Evolutionary conservation across 2,888 invertebrate genomes (phyloP).

Genomic region (Philereme vetulata): DNA sequence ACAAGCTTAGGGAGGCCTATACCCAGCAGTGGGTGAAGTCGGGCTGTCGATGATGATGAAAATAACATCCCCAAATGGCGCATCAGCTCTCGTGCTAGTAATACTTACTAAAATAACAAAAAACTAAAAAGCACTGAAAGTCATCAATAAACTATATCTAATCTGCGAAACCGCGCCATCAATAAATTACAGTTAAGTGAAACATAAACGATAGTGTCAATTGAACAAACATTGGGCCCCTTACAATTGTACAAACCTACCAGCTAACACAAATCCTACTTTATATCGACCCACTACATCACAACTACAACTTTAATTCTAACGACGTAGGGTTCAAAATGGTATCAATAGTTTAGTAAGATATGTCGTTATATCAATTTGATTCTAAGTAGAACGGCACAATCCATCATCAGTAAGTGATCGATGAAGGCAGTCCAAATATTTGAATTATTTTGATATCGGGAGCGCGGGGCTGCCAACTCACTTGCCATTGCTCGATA

Average conservation of each 20-base stretch:
- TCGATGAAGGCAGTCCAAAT: conserved; percentile 78
- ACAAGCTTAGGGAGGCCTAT: no score
- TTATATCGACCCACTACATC: conserved; percentile 22
- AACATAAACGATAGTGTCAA: conserved; percentile 78
- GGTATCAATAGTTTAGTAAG: not conserved
- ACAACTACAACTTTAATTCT: conserved; percentile 27
- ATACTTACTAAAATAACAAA: no score
- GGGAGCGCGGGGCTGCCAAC: conserved; percentile 42
- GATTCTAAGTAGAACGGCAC: conserved; percentile 52
- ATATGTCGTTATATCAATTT: conserved; percentile 41
- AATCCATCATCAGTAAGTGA: conserved; percentile 80
- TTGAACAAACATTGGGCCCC: conserved; percentile 65
- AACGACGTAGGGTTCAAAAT: conserved; percentile 18
- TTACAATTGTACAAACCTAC: conserved; percentile 71
- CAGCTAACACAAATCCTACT: conserved; percentile 48
- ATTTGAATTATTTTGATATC: conserved; percentile 68
- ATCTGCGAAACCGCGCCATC: conserved; percentile 53
- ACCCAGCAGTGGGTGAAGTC: no score
- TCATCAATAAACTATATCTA: conserved; percentile 48
- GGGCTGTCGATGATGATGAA: no score
- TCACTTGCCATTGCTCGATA: conserved; percentile 54
- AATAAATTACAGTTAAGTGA: conserved; percentile 77
- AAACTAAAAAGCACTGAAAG: conserved; percentile 16
- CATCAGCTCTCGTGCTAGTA: no score
- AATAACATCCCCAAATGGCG: no score